Conservation (phyloP, 2,888 invertebrate species). For the Lasius fuliginosus region DNA sequence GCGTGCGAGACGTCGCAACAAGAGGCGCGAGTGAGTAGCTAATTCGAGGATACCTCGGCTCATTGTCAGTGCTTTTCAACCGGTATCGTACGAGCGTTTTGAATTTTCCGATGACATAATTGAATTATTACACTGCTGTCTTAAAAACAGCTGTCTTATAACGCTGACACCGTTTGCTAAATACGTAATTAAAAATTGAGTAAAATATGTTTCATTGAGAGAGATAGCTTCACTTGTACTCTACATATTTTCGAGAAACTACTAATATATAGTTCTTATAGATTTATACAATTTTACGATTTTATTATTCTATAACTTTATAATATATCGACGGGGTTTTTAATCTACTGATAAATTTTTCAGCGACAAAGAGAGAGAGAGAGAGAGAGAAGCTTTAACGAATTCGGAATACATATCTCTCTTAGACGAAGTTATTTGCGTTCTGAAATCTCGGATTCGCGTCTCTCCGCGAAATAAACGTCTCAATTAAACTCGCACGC, state of each 20-base stretch:
- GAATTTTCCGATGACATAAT: background rate
- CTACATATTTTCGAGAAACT: background rate
- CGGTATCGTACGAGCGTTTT: background rate
- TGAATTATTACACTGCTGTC: background rate
- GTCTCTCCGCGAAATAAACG: background rate
- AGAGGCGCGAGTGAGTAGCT: background rate
- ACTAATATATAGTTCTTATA: background rate
- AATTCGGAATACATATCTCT: background rate
- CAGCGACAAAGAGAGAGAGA: no score
- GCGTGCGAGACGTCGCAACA: background rate
- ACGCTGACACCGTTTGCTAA: background rate
- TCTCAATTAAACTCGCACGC: slow-evolving; percentile 2
- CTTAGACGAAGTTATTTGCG: background rate
- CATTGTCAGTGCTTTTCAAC: slow-evolving; percentile 38
- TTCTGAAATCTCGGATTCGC: background rate
- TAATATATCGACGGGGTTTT: background rate
- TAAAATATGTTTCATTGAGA: background rate
- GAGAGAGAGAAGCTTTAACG: background rate
- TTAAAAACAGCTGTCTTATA: background rate
- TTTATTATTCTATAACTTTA: background rate
- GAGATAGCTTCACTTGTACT: background rate
- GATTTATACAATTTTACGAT: background rate
- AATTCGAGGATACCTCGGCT: slow-evolving; percentile 3
- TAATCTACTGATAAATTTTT: background rate
- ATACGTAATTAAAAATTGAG: background rate